These are phyloP conservation scores for Bimastos eiseni DNA, from an alignment of 2,888 invertebrate species.

Conservation along the genomic window DNA sequence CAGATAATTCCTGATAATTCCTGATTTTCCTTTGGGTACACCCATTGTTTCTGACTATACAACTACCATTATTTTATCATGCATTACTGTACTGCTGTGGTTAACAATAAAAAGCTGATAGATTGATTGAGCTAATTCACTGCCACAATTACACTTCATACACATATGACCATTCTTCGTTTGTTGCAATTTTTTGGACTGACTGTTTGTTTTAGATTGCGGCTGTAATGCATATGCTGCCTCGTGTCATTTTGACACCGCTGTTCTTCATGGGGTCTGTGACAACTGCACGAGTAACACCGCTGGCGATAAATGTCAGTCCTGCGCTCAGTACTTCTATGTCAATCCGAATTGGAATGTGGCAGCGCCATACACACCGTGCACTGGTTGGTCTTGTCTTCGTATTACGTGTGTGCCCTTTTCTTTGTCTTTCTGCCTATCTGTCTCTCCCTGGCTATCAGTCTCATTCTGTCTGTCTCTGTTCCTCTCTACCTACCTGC, in stretches of 20 bases:
- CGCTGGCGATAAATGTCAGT: slow-evolving; percentile 39
- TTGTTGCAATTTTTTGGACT: not conserved
- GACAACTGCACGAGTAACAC: slow-evolving; percentile 43
- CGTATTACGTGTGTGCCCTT: not conserved
- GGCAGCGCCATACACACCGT: not conserved
- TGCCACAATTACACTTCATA: not conserved
- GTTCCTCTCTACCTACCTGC: no score
- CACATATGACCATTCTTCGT: not conserved
- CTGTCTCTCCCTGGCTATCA: not conserved
- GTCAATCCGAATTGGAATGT: slow-evolving; percentile 26
- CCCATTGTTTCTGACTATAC: no score
- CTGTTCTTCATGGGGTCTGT: slow-evolving; percentile 44
- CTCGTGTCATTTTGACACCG: slow-evolving; percentile 43
- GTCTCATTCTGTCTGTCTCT: not conserved
- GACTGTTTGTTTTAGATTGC: slow-evolving; percentile 41
- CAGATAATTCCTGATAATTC: no score
- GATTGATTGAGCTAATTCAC: no score
- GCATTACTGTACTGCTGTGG: no score
- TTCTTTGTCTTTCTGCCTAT: not conserved
- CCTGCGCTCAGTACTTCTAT: slow-evolving; percentile 26
- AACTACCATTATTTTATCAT: no score
- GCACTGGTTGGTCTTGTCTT: no score
- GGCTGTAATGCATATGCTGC: slow-evolving; percentile 44
- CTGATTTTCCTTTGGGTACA: no score
- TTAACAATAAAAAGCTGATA: no score